Evolutionary conservation across 2,888 invertebrate genomes (phyloP), one percentile per base, ranked within the genome.

Genomic region (Dasypolia templi): DNA sequence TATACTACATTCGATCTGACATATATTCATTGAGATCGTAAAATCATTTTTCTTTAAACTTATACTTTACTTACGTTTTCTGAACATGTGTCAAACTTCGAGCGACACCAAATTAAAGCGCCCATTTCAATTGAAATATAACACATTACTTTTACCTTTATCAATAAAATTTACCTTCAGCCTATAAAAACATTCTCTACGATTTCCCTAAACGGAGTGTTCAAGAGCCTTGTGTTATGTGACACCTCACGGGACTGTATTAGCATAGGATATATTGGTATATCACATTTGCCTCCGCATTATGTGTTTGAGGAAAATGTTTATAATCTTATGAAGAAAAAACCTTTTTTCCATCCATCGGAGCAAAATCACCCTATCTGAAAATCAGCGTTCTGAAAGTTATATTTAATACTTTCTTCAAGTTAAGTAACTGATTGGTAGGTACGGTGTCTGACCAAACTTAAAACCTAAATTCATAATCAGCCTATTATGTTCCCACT

Each of bases 151-250:
- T 58, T 17, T 51, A 26, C 35, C 29, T 46, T 55, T 63, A 46
- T 42, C 32, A 44, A 75, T 58, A 58, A 58, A 66, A 63, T 39
- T 76, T 51, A 32, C n/a, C 51, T 19, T 17, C 19, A 11, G 0
- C 0, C 49, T 17, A 26, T 75, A 49, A 70, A 76, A 63, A 26
- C 17, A 59, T 68, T 39, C 26, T 26, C 0, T 51, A 22, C 46
- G 49, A 67, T 55, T 61, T 79, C 32, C 42, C 39, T 39, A 51
- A 64, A 64, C 12, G 29, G 11, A 22, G 4, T 61, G 22, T 49
- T 55, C 51, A 39, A 17, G 17, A 29, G 19, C 14, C 39, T 49
- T 55, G 4, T 81, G 65, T 56, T 75, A 79, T 66, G n/a, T 51
- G 77, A 59, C 46, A 68, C n/a, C 53, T 72, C 39, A 49, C 35